A percentile compares a stretch with the other conserved stretches of the same genome.
Conservation (phyloP, 2,888 invertebrate species). For the Paralinhomoeus sp. region DNA sequence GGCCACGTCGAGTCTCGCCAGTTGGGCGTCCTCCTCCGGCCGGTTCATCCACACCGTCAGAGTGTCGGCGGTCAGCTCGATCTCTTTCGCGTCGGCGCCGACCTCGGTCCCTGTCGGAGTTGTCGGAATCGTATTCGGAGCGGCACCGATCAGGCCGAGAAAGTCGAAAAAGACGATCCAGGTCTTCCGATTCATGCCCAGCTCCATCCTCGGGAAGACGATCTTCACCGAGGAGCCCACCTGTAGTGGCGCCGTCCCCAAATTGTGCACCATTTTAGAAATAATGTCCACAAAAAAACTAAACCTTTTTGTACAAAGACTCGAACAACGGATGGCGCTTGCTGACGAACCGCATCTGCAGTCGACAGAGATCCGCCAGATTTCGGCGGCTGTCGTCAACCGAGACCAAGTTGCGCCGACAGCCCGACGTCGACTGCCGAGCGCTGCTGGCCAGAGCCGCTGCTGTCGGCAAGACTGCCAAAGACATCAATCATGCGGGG, state of each 20-base stretch:
- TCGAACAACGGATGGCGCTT: background rate
- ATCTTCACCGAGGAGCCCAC: conserved; percentile 44
- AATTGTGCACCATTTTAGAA: too few relatives aligned
- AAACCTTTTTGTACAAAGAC: conserved; percentile 1
- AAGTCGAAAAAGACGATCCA: conserved; percentile 89
- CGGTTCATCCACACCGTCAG: background rate
- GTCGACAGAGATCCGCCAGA: background rate
- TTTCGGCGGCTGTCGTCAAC: background rate
- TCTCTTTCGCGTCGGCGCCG: too few relatives aligned
- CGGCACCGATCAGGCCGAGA: conserved; percentile 39
- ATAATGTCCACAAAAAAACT: too few relatives aligned
- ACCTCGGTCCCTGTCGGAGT: too few relatives aligned
- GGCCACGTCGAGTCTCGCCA: background rate
- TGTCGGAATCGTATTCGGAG: too few relatives aligned
- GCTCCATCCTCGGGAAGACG: conserved; percentile 70
- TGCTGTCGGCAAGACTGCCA: too few relatives aligned
- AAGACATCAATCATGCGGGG: too few relatives aligned
- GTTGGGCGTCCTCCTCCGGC: background rate
- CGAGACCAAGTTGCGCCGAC: background rate
- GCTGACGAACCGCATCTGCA: background rate
- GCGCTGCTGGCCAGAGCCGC: too few relatives aligned
- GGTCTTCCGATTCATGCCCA: conserved; percentile 69
- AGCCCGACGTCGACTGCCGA: background rate
- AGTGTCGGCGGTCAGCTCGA: conserved; percentile 7
- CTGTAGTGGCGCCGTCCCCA: too few relatives aligned